Evolutionary conservation across 2,888 invertebrate species (phyloP).

Genomic region (Cephus rjabovi): DNA sequence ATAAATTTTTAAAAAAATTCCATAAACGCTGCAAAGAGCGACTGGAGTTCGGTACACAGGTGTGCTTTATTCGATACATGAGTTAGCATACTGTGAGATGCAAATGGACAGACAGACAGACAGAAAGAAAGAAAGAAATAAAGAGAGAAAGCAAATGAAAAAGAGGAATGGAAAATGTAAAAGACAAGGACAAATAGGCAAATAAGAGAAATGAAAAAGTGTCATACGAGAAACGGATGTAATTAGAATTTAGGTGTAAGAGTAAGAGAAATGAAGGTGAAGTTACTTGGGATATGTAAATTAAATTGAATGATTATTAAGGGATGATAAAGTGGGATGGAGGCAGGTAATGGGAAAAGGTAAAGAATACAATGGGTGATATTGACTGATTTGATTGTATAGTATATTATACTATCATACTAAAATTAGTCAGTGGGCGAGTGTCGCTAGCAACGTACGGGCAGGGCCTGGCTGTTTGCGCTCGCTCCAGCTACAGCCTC

Average conservation of each 20-base stretch:
- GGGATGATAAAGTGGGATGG: neutral
- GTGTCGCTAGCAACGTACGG: conserved; percentile 65
- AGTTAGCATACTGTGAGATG: conserved; percentile 24
- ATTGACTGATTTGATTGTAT: conserved; percentile 39
- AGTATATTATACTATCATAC: conserved; percentile 14
- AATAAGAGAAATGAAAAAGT: conserved; percentile 16
- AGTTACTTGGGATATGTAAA: neutral
- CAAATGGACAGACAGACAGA: neutral
- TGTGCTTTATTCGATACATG: conserved; percentile 26
- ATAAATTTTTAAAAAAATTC: neutral
- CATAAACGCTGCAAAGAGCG: neutral
- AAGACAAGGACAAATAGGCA: conserved; percentile 12
- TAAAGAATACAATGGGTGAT: conserved; percentile 3
- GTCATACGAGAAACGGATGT: conserved; percentile 16
- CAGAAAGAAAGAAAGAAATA: neutral
- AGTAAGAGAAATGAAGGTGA: conserved; percentile 2
- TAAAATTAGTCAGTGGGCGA: conserved; percentile 52
- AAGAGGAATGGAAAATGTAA: neutral
- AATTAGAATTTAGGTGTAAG: conserved; percentile 10
- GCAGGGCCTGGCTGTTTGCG: conserved; percentile 65
- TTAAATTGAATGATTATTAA: neutral
- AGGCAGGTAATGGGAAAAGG: conserved; percentile 5
- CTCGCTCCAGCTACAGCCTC: conserved; percentile 64
- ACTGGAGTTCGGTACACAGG: conserved; percentile 3
- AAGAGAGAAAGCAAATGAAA: neutral